Base-by-base conservation (phyloP, 1,140 invertebrate species). In the Chelonus insularis region DNA sequence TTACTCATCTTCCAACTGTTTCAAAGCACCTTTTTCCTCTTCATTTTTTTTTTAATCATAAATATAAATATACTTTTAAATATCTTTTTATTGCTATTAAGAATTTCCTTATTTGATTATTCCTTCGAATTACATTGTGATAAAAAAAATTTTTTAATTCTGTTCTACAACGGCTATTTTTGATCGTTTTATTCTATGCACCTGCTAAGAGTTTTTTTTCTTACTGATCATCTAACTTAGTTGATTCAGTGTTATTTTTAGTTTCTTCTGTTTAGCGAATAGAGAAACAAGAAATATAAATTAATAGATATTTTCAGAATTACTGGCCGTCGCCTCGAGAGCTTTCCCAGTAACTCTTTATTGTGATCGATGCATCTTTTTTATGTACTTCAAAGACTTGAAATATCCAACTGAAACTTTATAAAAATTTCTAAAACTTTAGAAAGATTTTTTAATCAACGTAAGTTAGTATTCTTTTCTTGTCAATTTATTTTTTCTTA, bases 261-360 rank as follows among this genome's bases (percentile, higher is more conserved):
- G n/a, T n/a, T n/a, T n/a, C n/a, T n/a, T n/a, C n/a, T n/a, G n/a
- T n/a, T n/a, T n/a, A n/a, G n/a, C n/a, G n/a, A n/a, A n/a, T n/a
- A n/a, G n/a, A 39, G 37, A 39, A 39, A 39, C 16, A 54, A 54
- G 32, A 36, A 32, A 18, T 2, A 37, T 36, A 16, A 7, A 47
- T 18, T 11, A n/a, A 11, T 20, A 39, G 2, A 39, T 39, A 39
- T 18, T 54, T 36, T 32, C 8, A 16, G 25, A 16, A 32, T 32
- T 54, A 54, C 50, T 29, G 36, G 29, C 50, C 50, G 50, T 54
- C 50, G 50, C 50, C 50, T 34, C 11, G 23, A 54, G 50, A 25
- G 29, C 25, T 54, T 54, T 54, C 8, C n/a, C 8, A 34, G 25
- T 14, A 32, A 54, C 50, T 39, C 37, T 39, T 32, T n/a, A 12